Evolutionary conservation across 1,140 invertebrate genomes (phyloP).

Genomic region (Rhagoletis zephyria): DNA sequence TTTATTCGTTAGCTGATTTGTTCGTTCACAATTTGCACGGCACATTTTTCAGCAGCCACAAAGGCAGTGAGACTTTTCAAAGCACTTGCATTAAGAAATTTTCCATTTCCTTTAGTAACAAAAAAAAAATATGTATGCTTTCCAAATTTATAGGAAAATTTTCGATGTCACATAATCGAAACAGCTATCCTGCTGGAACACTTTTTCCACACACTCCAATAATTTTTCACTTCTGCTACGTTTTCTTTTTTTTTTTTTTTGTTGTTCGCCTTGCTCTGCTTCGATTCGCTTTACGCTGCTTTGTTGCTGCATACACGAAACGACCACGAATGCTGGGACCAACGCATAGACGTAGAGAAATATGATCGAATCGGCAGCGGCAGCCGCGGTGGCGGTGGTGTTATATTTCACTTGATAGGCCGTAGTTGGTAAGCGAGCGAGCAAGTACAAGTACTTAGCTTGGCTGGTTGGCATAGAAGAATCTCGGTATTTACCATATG

Average conservation of each 20-base stretch:
- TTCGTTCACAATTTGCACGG: constrained; percentile 22
- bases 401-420: background rate
- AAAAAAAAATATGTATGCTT: background rate
- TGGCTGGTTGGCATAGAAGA: background rate
- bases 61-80: constrained; percentile 26
- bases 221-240: background rate
- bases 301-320: constrained; percentile 43
- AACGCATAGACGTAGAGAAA: constrained; percentile 15
- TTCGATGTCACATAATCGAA: background rate
- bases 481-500: background rate
- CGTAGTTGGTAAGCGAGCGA: constrained; percentile 18
- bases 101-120: background rate
- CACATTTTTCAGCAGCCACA: constrained; percentile 22
- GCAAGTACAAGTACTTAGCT: background rate
- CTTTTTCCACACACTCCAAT: background rate
- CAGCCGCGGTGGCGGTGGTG: background rate
- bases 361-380: constrained; percentile 15
- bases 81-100: background rate
- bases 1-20: constrained; percentile 4
- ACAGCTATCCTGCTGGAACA: constrained; percentile 6
- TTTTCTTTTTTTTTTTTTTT: background rate
- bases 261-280: background rate
- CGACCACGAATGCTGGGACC: constrained; percentile 39
- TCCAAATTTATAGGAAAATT: background rate
- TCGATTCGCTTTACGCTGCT: constrained; percentile 5